Conservation (phyloP, 2,888 invertebrate genomes). For the Lasius fuliginosus region DNA sequence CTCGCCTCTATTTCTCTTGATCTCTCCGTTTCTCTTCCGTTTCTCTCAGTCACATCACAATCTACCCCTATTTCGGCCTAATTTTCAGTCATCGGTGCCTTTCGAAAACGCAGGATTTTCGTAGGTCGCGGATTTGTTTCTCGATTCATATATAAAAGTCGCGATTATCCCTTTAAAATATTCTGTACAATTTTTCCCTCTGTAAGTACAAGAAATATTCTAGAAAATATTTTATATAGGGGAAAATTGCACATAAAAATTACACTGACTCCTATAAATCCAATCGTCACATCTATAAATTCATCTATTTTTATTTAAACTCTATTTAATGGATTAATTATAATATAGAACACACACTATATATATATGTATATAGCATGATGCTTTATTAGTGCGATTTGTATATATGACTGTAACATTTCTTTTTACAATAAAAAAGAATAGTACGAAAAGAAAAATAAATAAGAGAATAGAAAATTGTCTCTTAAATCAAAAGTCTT, state of each 20-base stretch:
- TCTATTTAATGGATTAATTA: background rate
- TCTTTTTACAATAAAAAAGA: no score
- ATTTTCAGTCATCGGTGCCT: constrained; percentile 78
- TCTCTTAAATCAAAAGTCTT: background rate
- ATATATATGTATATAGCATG: no score
- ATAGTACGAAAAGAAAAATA: background rate
- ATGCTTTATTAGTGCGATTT: no score
- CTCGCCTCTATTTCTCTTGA: constrained; percentile 67
- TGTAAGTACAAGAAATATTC: background rate
- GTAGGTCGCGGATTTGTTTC: background rate
- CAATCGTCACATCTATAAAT: background rate
- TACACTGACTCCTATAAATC: background rate
- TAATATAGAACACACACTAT: background rate
- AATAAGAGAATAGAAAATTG: background rate
- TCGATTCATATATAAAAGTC: background rate
- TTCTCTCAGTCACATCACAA: constrained; percentile 59
- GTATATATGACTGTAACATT: no score
- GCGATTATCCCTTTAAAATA: background rate
- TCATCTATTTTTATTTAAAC: background rate
- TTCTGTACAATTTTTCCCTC: background rate
- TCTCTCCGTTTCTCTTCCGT: constrained; percentile 60
- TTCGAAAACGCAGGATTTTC: constrained; percentile 14
- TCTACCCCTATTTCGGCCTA: constrained; percentile 71
- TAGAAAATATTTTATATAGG: background rate
- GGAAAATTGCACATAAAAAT: background rate